phyloP scores from a whole-genome alignment of 2,888 invertebrate species.

The Cephus runcator region DNA sequence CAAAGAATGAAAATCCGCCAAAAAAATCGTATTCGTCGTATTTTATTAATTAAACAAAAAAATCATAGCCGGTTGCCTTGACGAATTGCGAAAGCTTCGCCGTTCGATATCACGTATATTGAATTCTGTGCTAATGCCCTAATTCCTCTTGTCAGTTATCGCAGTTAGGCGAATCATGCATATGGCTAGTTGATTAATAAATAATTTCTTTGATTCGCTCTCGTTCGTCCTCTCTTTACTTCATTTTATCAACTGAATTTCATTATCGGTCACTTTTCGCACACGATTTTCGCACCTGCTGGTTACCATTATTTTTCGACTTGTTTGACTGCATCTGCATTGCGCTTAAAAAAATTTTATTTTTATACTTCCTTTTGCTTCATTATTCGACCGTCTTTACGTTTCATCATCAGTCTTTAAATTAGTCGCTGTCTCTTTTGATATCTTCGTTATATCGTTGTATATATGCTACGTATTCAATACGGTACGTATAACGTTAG shows the following conservation, averaged over 20 bases:
- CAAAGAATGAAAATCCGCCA: neutral
- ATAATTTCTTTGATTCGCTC: neutral
- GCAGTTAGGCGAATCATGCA: slow-evolving; percentile 28
- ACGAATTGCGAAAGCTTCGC: neutral
- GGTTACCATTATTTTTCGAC: neutral
- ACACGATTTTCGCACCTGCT: neutral
- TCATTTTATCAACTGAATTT: neutral
- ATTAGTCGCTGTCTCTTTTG: neutral
- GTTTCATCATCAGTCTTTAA: neutral
- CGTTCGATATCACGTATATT: neutral
- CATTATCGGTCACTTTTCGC: neutral
- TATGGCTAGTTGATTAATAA: slow-evolving; percentile 18
- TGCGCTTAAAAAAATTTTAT: neutral
- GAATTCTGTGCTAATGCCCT: neutral
- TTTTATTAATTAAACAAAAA: neutral
- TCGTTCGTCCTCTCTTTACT: neutral
- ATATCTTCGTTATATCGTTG: neutral
- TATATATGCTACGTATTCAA: slow-evolving; percentile 21
- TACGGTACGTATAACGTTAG: neutral
- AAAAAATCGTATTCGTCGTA: neutral
- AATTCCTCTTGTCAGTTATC: neutral
- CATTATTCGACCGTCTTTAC: neutral
- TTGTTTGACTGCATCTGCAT: neutral
- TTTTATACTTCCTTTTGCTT: neutral
- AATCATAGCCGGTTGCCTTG: neutral